Evolutionary conservation across 2,888 invertebrate genomes (phyloP), one percentile per base, ranked within the genome.

Genomic region (Meandrusa payeni): DNA sequence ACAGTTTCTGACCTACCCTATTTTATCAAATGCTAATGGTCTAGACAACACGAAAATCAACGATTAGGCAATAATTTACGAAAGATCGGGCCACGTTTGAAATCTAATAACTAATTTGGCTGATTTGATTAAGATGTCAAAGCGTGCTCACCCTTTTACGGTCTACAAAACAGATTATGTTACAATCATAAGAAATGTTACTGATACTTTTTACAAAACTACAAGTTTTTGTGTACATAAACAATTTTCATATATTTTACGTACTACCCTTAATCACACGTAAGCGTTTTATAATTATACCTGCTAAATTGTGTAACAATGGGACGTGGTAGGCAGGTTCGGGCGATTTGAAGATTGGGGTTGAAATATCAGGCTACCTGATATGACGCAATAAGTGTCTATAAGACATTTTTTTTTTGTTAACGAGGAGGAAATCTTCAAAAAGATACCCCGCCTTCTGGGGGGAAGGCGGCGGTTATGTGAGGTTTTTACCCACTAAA

Each of bases 91-190:
- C 60, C 59, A 56, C 61, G 55, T 66, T 69, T 54, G 68, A 72
- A 73, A 73, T 68, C 58, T 64, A 68, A 76, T 69, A 74, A 75
- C 71, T 71, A 79, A 79, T 79, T 79, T 68, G 55, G 63, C 61
- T 79, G 83, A 82, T 83, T 82, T 73, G 80, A 86, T 86, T 85
- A 80, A 83, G 86, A 85, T 76, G 79, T 87, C 79, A 81, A 80
- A 77, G 73, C 63, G 68, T 64, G 76, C 65, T 59, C 52, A 50
- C 55, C 51, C 54, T 54, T 65, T 56, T 57, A 86, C 73, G 79
- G 83, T 81, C 72, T 54, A 73, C 80, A 86, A 61, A 83, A 78
- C 73, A 75, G 64, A 81, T 85, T 57, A 42, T 41, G 52, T 82
- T 82, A 69, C 79, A 48, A 50, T 51, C 15, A 12, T 45, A 46